Evolutionary conservation across 1,140 invertebrate genomes (phyloP), one percentile per base, ranked within the genome.

Genomic region (Dendrolimus punctatus): DNA sequence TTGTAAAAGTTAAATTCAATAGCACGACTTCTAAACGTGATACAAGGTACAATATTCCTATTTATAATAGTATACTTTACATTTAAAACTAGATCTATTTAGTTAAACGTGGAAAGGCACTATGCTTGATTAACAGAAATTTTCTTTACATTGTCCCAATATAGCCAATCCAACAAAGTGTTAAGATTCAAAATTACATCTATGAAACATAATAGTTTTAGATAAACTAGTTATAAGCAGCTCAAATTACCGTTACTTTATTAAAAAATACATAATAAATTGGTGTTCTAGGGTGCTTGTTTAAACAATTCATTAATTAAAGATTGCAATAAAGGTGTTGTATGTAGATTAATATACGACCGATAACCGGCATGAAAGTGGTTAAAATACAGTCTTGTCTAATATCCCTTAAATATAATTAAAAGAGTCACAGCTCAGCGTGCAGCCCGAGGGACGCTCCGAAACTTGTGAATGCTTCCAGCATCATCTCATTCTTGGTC

Each of bases 81-180:
- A 23, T 23, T 23, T 23, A 23, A 23, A 59, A 62, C 58, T 66
- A 71, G 58, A 61, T 52, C 58, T 68, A 71, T 49, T 71, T 68
- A 74, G 55, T 64, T 73, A 51, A 70, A 68, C 70, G 69, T 76
- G 71, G 67, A 82, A 84, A 84, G 80, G 79, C 80, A 84, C 80
- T 82, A 84, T 82, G 60, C 71, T 79, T 76, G 67, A 74, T 68
- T 73, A 68, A 66, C 64, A 66, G 53, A 72, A 70, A 68, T 42
- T 42, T 44, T 44, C n/a, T 44, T n/a, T 45, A 45, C 6, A 6
- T 6, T 9, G 2, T n/a, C n/a, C 8, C 5, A 45, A 5, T 45
- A n/a, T 45, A 45, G 23, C 23, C 23, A 23, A 23, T 23, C 23
- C 23, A 23, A 23, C 23, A 23, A 23, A 23, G 23, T 23, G 23